These are phyloP conservation scores for Hemicordylus capensis DNA, from an alignment of 2,113 vertebrate genomes.

Conservation along the genomic window DNA sequence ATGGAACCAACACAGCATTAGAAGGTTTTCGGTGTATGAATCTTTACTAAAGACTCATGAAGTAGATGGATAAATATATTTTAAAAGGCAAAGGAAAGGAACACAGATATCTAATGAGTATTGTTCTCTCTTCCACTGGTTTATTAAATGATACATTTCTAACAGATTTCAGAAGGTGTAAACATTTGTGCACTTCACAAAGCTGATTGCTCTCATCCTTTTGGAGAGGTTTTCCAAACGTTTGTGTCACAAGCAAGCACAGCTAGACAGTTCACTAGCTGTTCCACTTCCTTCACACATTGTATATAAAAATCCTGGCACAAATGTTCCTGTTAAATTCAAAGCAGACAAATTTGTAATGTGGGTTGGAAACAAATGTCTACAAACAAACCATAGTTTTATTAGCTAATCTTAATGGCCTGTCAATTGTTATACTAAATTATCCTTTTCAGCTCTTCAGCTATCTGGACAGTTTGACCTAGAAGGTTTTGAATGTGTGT, in stretches of 20 bases:
- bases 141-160: slow-evolving; percentile 48
- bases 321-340: slow-evolving; percentile 63
- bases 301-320: slow-evolving; percentile 57
- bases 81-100: slow-evolving; percentile 56
- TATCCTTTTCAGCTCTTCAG: slow-evolving; percentile 55
- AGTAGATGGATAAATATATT: slow-evolving; percentile 44
- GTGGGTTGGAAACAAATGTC: slow-evolving; percentile 57
- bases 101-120: slow-evolving; percentile 40
- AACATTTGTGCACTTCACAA: slow-evolving; percentile 48
- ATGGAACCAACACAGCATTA: no score
- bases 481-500: slow-evolving; percentile 56
- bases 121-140: slow-evolving; percentile 48
- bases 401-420: slow-evolving; percentile 67
- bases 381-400: slow-evolving; percentile 74
- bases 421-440: slow-evolving; percentile 60
- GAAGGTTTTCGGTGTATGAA: no score
- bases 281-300: slow-evolving; percentile 61
- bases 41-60: no score
- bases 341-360: slow-evolving; percentile 64
- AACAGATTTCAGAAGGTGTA: slow-evolving; percentile 47
- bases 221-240: slow-evolving; percentile 44
- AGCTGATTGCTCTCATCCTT: slow-evolving; percentile 50
- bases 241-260: slow-evolving; percentile 46
- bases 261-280: slow-evolving; percentile 63
- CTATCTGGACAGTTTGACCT: slow-evolving; percentile 57